phyloP scores from a whole-genome alignment of 2,888 invertebrate species.

The Pardosa pseudoannulata region DNA sequence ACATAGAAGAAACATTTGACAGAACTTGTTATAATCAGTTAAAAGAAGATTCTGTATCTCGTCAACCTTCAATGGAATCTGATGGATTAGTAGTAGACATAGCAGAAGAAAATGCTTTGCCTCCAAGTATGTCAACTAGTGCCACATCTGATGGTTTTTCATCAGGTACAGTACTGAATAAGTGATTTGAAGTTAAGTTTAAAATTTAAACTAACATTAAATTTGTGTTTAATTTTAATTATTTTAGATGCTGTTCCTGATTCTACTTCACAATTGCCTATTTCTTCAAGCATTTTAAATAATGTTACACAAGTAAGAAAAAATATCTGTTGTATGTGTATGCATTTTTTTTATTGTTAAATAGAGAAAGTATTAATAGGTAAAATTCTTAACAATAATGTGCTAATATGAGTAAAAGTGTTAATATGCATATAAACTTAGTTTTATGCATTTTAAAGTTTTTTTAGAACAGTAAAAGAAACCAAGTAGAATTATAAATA shows the following conservation, averaged over 20 bases:
- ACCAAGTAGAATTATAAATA: no score
- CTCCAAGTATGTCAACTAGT: constrained; percentile 28
- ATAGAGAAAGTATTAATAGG: no score
- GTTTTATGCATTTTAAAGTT: no score
- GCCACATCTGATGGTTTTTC: constrained; percentile 26
- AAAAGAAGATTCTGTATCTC: constrained; percentile 18
- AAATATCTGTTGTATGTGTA: neutral
- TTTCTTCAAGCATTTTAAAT: neutral
- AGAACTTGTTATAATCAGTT: neutral
- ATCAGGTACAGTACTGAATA: constrained; percentile 51
- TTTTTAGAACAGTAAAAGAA: no score
- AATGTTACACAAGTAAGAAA: constrained; percentile 9
- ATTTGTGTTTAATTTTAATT: neutral
- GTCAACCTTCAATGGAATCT: constrained; percentile 44
- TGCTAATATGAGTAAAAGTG: no score
- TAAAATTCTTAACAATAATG: no score
- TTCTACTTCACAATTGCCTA: neutral
- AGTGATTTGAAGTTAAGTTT: no score
- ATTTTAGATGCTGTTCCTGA: constrained; percentile 2
- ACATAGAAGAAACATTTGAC: constrained; percentile 21
- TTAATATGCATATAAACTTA: no score
- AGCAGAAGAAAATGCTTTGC: constrained; percentile 32
- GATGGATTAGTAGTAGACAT: constrained; percentile 18
- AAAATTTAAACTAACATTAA: neutral
- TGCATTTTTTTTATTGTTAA: no score